Evolutionary conservation across 2,797 vertebrate species (phyloP).

Genomic region (Myotis myotis): DNA sequence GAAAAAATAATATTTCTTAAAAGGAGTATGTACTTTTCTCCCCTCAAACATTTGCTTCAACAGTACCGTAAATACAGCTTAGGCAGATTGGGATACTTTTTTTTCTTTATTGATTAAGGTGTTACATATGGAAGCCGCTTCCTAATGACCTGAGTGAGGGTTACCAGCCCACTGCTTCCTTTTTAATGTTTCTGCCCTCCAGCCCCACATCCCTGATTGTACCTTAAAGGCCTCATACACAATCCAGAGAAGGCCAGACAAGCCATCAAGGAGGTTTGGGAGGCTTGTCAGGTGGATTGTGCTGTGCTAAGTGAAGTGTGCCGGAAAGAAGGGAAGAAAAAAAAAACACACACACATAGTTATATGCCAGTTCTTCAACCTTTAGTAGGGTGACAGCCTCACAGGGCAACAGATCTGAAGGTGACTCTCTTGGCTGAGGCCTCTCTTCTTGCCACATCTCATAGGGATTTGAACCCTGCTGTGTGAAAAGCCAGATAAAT

Average conservation of each 20-base stretch:
- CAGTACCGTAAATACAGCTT: neutral
- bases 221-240: slow-evolving; percentile 20
- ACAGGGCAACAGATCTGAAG: slow-evolving; percentile 54
- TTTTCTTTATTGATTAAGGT: neutral
- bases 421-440: neutral
- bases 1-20: slow-evolving; percentile 48
- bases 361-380: slow-evolving; percentile 73
- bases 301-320: slow-evolving; percentile 81
- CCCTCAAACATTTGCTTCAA: neutral
- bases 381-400: slow-evolving; percentile 77
- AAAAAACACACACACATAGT: neutral
- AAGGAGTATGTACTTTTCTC: neutral
- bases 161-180: neutral
- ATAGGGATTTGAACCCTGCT: slow-evolving; percentile 48
- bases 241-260: slow-evolving; percentile 54
- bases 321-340: slow-evolving; percentile 51
- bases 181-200: neutral
- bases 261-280: slow-evolving; percentile 60
- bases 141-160: neutral
- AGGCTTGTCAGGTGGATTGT: slow-evolving; percentile 78
- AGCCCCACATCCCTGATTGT: neutral
- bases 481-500: slow-evolving; percentile 12
- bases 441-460: slow-evolving; percentile 66
- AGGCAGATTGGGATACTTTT: neutral
- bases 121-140: neutral